These are phyloP conservation scores for Leptosomus discolor DNA, from an alignment of 2,113 vertebrate species.

Conservation along the genomic window DNA sequence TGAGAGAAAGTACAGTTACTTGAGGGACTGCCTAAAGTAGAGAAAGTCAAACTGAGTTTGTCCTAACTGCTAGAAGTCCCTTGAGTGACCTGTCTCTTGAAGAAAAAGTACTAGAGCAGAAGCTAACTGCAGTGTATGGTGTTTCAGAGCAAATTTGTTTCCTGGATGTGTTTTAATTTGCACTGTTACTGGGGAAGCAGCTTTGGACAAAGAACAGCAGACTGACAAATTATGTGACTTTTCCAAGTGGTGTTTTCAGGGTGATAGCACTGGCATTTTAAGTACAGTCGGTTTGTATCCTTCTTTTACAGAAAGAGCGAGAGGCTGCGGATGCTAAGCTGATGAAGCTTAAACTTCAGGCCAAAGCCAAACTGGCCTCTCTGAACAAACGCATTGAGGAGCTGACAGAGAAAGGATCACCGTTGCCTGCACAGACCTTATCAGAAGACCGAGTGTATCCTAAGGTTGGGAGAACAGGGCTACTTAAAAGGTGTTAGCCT, in stretches of 20 bases:
- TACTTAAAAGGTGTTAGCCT: neutral
- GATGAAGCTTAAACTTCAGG: slow-evolving; percentile 91
- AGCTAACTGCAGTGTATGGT: neutral
- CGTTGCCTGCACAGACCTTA: neutral
- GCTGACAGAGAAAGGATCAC: slow-evolving; percentile 76
- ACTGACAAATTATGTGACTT: neutral
- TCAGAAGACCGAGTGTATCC: neutral
- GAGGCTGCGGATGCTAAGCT: slow-evolving; percentile 86
- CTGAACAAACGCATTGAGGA: slow-evolving; percentile 88
- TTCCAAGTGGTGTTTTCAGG: neutral
- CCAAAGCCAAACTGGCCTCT: slow-evolving; percentile 87
- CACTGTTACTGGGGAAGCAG: neutral
- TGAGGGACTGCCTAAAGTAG: neutral
- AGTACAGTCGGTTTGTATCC: neutral
- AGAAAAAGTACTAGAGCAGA: neutral
- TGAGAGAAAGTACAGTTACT: neutral
- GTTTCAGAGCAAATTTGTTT: neutral
- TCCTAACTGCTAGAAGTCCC: neutral
- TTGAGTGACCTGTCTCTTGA: neutral
- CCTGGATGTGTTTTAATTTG: neutral
- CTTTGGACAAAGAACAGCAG: neutral
- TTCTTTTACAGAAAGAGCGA: slow-evolving; percentile 79
- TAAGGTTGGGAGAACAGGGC: slow-evolving; percentile 22
- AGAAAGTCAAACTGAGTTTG: neutral
- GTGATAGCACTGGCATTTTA: neutral